Base-by-base conservation (phyloP, 2,888 invertebrate species). In the Lepidochitona cinerea region DNA sequence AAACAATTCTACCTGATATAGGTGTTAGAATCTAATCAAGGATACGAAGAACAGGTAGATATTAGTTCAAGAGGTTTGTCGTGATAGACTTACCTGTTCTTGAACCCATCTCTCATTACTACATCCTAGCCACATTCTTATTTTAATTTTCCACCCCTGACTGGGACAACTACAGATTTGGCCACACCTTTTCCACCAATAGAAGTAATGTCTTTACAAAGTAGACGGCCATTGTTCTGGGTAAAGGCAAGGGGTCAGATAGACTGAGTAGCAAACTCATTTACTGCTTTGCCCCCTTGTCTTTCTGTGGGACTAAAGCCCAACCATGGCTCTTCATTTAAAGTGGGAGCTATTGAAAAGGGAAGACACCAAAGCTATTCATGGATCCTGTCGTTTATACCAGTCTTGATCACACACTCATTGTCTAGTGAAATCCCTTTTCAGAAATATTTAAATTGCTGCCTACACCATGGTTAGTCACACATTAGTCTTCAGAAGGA, bases 161-260 rank as follows among this genome's bases (percentile, higher is more conserved):
- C 59, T 59, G 32, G 59, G 59, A 29, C 29, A 29, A 23, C 12
- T 59, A 23, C 14, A 32, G 2, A 18, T 59, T 29, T 26, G 59
- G 59, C 3, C 82, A 81, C 76, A 81, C 80, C 81, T 83, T 78
- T 77, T 82, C 84, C 79, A 80, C 84, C 83, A 80, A 83, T 82
- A 80, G 78, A 78, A 82, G 79, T 79, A 59, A 32, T 59, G 59
- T 59, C 59, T 59, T 59, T 59, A 59, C 59, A 59, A 59, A 29
- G 29, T 59, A 59, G 14, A 29, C 49, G 23, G 4, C 29, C 32
- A 59, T 59, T 59, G 59, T 59, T 59, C 59, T 59, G 3, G 12
- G 12, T 29, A 14, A 49, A 23, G 26, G 26, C 23, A 14, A 59
- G 59, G 59, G 59, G 59, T 59, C 59, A 59, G 32, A 23, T 32